Evolutionary conservation across 1,140 invertebrate species (phyloP), one percentile per base, ranked within the genome.

Genomic region (Metopolophium dirhodum): DNA sequence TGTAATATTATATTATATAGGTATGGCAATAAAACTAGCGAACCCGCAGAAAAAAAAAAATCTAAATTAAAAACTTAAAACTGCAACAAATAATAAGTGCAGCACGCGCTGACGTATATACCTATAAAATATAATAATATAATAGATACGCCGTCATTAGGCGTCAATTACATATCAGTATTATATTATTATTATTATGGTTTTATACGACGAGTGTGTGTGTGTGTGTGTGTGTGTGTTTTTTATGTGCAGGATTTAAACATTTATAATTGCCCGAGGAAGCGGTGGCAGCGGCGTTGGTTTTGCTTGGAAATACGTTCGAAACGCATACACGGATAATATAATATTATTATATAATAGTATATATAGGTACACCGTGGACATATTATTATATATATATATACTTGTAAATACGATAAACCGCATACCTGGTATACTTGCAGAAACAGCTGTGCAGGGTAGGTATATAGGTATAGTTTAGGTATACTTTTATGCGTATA

Each of bases 91-190:
- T 49, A 61, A 61, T 68, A 68, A 68, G 30, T 68, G 61, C 61
- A 68, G 61, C 61, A 68, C 61, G 30, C 61, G 30, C 61, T 68
- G 26, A 68, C 57, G 57, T 61, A 1, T 68, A 68, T 30, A 61
- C 35, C 20, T 82, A 82, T 20, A 82, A 68, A 68, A n/a, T n/a
- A 68, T n/a, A n/a, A 68, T 68, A 68, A 68, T 68, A 68, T 68
- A n/a, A 68, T 68, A 68, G 61, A 68, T 68, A 68, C 30, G 61
- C 61, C 61, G 61, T 68, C 61, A 68, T 68, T 68, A 68, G 61
- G 61, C 61, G 61, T 68, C 61, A 68, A 68, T 68, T 68, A 68
- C 61, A 68, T 68, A 68, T 68, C 61, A 68, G 26, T n/a, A n/a
- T 68, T 68, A 68, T 41, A 41, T 41, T 41, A 41, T 41, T 41